Percentiles rank a stretch among this genome's conserved stretches.
Conservation (phyloP, 2,113 vertebrate genomes). For the Apodemus sylvaticus region DNA sequence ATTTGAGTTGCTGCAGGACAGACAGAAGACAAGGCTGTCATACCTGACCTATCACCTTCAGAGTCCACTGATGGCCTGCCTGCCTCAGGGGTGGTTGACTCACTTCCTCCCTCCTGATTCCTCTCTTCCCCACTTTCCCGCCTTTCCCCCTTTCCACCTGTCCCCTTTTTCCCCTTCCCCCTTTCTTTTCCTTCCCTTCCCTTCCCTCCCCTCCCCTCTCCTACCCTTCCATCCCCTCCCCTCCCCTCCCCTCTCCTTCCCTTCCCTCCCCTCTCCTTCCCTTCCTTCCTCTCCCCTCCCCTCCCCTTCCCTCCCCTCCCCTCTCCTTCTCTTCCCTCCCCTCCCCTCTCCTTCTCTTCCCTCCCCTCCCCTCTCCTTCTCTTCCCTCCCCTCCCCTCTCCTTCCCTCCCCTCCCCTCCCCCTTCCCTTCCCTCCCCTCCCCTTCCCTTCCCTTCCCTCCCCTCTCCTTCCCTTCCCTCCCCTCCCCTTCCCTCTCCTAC, state of each 20-base stretch:
- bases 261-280: no score
- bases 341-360: accelerated
- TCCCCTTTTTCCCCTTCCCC: no score
- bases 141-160: accelerated
- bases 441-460: accelerated
- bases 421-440: accelerated
- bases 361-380: accelerated
- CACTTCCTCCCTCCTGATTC: not conserved
- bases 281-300: no score
- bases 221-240: accelerated
- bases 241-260: no score
- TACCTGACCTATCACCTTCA: not conserved
- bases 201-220: not conserved
- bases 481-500: not conserved
- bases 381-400: not conserved
- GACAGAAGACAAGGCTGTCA: not conserved
- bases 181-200: accelerated
- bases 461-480: accelerated
- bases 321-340: accelerated
- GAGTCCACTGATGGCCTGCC: not conserved
- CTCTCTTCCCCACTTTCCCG: accelerated
- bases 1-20: not conserved
- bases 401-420: no score
- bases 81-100: not conserved
- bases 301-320: no score